Evolutionary conservation across 1,140 invertebrate species (phyloP).

Genomic region (Drosophila mayri): DNA sequence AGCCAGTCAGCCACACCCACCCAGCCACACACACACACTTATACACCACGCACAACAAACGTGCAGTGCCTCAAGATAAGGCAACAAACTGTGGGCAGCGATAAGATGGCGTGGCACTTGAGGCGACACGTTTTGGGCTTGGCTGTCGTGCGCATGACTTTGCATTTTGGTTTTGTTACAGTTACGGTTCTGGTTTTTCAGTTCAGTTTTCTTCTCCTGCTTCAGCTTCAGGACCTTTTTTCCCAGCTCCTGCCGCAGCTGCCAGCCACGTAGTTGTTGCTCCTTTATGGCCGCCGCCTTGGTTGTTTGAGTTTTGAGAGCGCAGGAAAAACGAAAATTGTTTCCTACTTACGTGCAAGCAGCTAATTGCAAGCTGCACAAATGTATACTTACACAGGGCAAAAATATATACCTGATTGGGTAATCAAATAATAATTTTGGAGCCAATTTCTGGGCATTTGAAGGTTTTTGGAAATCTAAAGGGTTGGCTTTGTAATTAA

Average conservation of each 20-base stretch:
- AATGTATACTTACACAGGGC: conserved; percentile 38
- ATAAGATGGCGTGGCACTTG: conserved; percentile 78
- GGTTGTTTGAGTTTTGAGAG: conserved; percentile 8
- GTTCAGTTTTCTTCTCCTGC: conserved; percentile 2
- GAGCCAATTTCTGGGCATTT: neutral
- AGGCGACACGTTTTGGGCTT: conserved; percentile 77
- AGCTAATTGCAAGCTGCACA: conserved; percentile 54
- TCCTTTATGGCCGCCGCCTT: conserved; percentile 27
- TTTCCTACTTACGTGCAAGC: conserved; percentile 48
- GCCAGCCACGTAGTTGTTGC: conserved; percentile 27
- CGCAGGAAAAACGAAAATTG: conserved; percentile 35
- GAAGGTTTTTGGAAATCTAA: too few relatives aligned
- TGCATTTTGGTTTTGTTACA: conserved; percentile 57
- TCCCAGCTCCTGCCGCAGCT: conserved; percentile 6
- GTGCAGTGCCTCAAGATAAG: conserved; percentile 72
- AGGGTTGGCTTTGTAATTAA: neutral
- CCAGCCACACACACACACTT: conserved; percentile 28
- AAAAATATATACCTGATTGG: conserved; percentile 17
- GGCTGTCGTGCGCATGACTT: conserved; percentile 76
- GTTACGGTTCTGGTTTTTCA: conserved; percentile 32
- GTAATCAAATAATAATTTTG: neutral
- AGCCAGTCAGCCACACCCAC: conserved; percentile 56
- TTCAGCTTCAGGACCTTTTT: conserved; percentile 5
- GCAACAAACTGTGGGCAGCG: conserved; percentile 77
- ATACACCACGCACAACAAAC: conserved; percentile 37